A percentile compares a stretch with the other conserved stretches of the same genome.
Conservation (phyloP, 2,797 vertebrate genomes). For the Graptemys geographica region DNA sequence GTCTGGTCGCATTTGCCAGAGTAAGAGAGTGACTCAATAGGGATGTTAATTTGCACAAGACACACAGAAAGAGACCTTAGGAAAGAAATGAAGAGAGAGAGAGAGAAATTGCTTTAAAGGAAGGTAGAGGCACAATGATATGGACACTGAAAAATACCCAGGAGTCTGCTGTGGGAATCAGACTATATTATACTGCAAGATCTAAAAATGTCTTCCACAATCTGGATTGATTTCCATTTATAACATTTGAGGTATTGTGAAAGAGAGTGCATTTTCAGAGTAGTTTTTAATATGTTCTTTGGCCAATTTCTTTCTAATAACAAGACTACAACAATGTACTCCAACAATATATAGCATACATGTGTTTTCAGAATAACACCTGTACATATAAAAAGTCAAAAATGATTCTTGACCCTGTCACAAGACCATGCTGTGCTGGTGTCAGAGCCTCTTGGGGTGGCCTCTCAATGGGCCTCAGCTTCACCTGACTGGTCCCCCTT, state of each 20-base stretch:
- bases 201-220: background rate
- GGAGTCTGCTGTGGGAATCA: background rate
- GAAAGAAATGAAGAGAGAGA: background rate
- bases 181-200: background rate
- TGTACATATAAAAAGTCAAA: background rate
- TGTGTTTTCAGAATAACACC: background rate
- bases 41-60: background rate
- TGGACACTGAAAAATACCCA: background rate
- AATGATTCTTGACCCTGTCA: background rate
- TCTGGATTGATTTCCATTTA: background rate
- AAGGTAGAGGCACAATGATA: background rate
- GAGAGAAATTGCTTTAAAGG: background rate
- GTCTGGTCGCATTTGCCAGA: background rate
- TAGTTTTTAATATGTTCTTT: no score
- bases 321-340: background rate
- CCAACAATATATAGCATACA: background rate
- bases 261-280: background rate
- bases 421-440: background rate
- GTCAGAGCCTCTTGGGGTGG: background rate
- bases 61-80: background rate
- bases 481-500: background rate
- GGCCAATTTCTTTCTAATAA: background rate
- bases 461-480: background rate
- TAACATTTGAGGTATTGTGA: background rate
- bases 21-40: background rate